A percentile compares a stretch with the other conserved stretches of the same genome.
phyloP scores from a whole-genome alignment of 2,113 vertebrate genomes.

The Mugil cephalus region DNA sequence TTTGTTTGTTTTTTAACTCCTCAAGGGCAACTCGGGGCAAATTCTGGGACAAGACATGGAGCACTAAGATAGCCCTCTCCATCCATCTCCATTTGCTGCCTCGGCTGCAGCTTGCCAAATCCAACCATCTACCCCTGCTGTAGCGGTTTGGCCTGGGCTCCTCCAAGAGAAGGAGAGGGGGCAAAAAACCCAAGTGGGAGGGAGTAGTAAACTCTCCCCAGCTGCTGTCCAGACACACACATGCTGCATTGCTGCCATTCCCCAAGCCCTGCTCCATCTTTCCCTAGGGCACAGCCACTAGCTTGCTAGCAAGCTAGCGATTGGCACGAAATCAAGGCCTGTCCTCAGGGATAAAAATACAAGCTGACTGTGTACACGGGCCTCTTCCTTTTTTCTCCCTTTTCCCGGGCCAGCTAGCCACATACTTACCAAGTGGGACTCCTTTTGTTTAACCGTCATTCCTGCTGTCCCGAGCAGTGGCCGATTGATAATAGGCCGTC shows the following conservation, averaged over 20 bases:
- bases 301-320: constrained; percentile 80
- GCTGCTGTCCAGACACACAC: constrained; percentile 95
- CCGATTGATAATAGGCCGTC: constrained; percentile 20
- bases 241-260: constrained; percentile 99
- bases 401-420: constrained; percentile 77
- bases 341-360: constrained; percentile 73
- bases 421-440: constrained; percentile 53
- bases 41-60: constrained; percentile 79
- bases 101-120: constrained; percentile 26
- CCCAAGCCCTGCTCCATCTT: constrained; percentile 83
- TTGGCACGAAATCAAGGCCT: constrained; percentile 79
- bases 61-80: constrained; percentile 85
- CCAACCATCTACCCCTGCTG: constrained; percentile 81
- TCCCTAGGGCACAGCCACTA: constrained; percentile 87
- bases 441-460: constrained; percentile 60
- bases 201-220: constrained; percentile 83
- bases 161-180: constrained; percentile 58
- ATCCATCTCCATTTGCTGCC: constrained; percentile 72
- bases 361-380: constrained; percentile 48
- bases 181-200: constrained; percentile 62
- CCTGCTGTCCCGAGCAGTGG: constrained; percentile 45
- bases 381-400: constrained; percentile 41
- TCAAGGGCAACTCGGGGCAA: constrained; percentile 60
- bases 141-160: constrained; percentile 89
- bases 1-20: constrained; percentile 23